Percentiles rank a stretch among this genome's conserved stretches.
These are phyloP conservation scores for Acanthopagrus latus DNA, from an alignment of 2,797 vertebrate genomes.

Conservation along the genomic window DNA sequence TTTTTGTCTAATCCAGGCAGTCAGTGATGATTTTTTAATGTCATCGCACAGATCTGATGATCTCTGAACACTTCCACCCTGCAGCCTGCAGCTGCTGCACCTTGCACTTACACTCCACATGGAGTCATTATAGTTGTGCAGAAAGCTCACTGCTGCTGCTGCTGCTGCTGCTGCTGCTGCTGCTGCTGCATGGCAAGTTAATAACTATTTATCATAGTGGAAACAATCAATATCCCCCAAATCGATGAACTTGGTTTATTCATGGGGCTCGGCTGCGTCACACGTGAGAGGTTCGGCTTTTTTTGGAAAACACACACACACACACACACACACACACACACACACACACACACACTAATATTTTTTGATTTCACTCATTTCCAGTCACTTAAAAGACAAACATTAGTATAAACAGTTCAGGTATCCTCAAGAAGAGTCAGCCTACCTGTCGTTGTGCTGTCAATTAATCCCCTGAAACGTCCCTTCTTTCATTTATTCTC, in stretches of 20 bases:
- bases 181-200: slow-evolving; percentile 33
- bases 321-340: no score
- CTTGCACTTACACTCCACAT: slow-evolving; percentile 27
- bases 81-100: slow-evolving; percentile 39
- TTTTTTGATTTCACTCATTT: background rate
- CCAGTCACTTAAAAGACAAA: background rate
- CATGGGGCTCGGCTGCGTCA: slow-evolving; percentile 1
- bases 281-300: background rate
- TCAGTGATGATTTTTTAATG: slow-evolving; percentile 2
- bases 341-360: no score
- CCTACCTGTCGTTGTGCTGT: slow-evolving; percentile 86
- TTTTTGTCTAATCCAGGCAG: slow-evolving; percentile 10
- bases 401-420: background rate
- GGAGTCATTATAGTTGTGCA: slow-evolving; percentile 25
- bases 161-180: background rate
- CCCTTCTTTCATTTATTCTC: slow-evolving; percentile 86
- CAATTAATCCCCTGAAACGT: slow-evolving; percentile 81
- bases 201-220: slow-evolving; percentile 46
- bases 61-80: background rate
- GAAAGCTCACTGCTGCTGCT: background rate
- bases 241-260: slow-evolving; percentile 26
- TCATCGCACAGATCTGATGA: slow-evolving; percentile 7
- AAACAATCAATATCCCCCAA: slow-evolving; percentile 29
- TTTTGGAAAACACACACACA: background rate
- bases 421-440: no score